Base-by-base conservation (phyloP, 2,797 vertebrate species). In the Tragelaphus eurycerus region DNA sequence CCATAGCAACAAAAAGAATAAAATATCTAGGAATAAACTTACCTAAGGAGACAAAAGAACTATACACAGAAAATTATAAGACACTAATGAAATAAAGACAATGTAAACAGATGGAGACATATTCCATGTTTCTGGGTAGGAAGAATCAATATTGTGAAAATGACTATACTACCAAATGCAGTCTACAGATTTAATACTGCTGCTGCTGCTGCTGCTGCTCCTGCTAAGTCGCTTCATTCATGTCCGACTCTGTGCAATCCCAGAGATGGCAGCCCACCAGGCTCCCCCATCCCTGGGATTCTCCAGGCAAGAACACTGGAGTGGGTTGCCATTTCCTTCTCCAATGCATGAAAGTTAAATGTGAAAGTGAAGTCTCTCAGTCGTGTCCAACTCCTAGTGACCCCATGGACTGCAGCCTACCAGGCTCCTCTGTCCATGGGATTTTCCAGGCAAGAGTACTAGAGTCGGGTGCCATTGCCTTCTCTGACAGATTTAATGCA, bases 371-470 rank as follows among this genome's bases (percentile, higher is more conserved):
- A n/a, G 15, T 17, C 8, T 1, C 62, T 64, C 7, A n/a, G 62
- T n/a, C 0, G 0, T n/a, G 62, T n/a, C 62, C 2, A 4, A 64
- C 62, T n/a, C 31, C 4, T n/a, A 9, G 15, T 2, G 31, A 64
- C 15, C 31, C 62, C 62, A 64, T 17, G 31, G 15, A n/a, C 15
- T 64, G 1, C 15, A 64, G 62, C 62, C 31, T 9, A 64, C 62
- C 16, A 64, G 31, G 31, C 62, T 64, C 15, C 62, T 64, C 31
- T 0, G 0, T 64, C 62, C 62, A 64, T 9, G 62, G 62, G 62
- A n/a, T 17, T 64, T 64, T 64, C 62, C 31, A n/a, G 31, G 8
- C 15, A 64, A n/a, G 62, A 64, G 62, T 64, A 64, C 31, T 64
- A 15, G 62, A n/a, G 62, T 64, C 7, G 15, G 31, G 7, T 64